Evolutionary conservation across 2,113 vertebrate species (phyloP).

Genomic region (Amphilophus citrinellus): DNA sequence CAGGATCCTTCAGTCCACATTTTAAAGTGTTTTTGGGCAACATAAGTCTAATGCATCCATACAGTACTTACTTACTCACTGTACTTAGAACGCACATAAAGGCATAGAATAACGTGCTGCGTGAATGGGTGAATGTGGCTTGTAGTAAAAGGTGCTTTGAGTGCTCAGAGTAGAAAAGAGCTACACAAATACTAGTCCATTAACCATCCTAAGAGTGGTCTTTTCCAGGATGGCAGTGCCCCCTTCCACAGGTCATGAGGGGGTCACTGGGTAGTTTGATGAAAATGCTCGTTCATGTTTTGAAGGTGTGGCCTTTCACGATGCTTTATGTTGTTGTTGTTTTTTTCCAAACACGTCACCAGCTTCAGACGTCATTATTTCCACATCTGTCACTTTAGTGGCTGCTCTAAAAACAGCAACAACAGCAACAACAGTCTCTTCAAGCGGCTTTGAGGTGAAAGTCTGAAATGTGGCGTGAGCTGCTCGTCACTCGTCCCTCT

Average conservation of each 20-base stretch:
- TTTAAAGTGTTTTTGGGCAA: not conserved
- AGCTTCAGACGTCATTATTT: fast-evolving
- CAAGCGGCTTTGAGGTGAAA: not conserved
- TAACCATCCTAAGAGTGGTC: not conserved
- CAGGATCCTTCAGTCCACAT: not conserved
- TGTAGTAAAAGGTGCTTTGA: fast-evolving
- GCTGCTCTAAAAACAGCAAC: not conserved
- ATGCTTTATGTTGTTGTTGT: not conserved
- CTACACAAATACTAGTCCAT: not conserved
- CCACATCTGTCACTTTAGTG: not conserved
- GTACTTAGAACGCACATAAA: not conserved
- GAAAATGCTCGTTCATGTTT: not conserved
- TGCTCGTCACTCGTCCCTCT: not conserved
- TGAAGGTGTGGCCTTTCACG: not conserved
- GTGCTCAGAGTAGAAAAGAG: not conserved
- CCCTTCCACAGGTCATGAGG: not conserved
- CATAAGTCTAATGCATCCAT: not conserved
- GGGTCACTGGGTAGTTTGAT: not conserved
- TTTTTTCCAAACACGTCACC: not conserved
- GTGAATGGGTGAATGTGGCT: not conserved
- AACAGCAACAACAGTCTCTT: not conserved
- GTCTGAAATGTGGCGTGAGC: not conserved
- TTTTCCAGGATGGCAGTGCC: not conserved
- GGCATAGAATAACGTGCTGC: fast-evolving
- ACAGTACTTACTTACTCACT: too few species aligned